Percentiles rank a stretch among this genome's conserved stretches.
Conservation (phyloP, 2,797 vertebrate species). For the Leucoraja ocellata region DNA sequence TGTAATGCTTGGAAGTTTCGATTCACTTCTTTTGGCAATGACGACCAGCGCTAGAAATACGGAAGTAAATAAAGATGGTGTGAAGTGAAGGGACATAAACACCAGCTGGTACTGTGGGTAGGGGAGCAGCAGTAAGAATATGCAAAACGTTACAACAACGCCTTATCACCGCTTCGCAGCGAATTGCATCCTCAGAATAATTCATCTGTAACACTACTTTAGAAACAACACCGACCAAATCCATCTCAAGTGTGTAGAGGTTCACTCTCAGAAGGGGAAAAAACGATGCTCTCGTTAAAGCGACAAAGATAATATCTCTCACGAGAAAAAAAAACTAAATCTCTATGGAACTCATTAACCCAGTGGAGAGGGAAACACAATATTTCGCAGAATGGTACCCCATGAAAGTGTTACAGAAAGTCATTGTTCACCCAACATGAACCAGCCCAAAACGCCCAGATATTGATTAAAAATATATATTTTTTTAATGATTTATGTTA, state of each 20-base stretch:
- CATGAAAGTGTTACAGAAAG: not conserved
- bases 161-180: not conserved
- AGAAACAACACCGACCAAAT: not conserved
- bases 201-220: not conserved
- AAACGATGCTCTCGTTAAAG: not conserved
- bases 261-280: not conserved
- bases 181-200: not conserved
- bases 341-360: no score
- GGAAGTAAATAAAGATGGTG: not conserved
- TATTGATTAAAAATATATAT: not conserved
- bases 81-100: not conserved
- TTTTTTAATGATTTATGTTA: not conserved
- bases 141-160: not conserved
- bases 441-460: not conserved
- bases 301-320: not conserved
- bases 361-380: not conserved
- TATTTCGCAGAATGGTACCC: not conserved
- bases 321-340: not conserved
- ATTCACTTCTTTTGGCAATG: not conserved
- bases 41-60: not conserved
- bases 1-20: not conserved
- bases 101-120: not conserved
- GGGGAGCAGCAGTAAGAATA: not conserved
- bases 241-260: not conserved
- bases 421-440: not conserved